Conservation (phyloP, 2,797 vertebrate species). For the Alectoris magna region DNA sequence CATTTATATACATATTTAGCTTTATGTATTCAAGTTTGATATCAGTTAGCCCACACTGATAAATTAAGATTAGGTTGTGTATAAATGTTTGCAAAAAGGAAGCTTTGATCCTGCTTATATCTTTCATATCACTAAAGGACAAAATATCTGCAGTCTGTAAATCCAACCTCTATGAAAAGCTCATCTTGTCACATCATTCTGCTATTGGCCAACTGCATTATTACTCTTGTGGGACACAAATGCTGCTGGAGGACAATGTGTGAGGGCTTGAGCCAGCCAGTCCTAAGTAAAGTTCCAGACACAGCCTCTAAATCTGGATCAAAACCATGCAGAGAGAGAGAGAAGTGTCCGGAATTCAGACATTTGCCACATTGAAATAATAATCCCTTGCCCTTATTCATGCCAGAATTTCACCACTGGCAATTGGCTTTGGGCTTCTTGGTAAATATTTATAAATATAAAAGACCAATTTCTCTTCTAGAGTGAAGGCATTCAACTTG, state of each 20-base stretch:
- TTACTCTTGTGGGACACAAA: background rate
- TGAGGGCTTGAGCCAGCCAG: background rate
- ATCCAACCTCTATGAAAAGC: background rate
- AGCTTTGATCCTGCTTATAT: slow-evolving; percentile 20
- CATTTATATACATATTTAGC: background rate
- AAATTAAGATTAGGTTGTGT: background rate
- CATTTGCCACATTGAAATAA: background rate
- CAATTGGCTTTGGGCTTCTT: background rate
- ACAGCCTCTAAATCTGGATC: background rate
- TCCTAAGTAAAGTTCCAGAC: background rate
- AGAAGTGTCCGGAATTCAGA: background rate
- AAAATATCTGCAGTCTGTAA: background rate
- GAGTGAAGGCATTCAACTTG: background rate
- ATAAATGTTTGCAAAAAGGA: slow-evolving; percentile 10
- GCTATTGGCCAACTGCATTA: background rate
- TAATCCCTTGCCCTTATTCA: background rate
- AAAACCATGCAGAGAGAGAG: background rate
- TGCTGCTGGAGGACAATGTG: background rate
- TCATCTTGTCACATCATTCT: background rate
- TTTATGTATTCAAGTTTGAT: background rate
- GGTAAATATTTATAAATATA: background rate
- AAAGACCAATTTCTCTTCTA: background rate
- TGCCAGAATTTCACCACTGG: background rate
- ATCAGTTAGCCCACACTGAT: background rate
- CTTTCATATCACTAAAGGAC: background rate